Evolutionary conservation across 2,113 vertebrate genomes (phyloP), one percentile per base, ranked within the genome.

Genomic region (Bubo bubo): DNA sequence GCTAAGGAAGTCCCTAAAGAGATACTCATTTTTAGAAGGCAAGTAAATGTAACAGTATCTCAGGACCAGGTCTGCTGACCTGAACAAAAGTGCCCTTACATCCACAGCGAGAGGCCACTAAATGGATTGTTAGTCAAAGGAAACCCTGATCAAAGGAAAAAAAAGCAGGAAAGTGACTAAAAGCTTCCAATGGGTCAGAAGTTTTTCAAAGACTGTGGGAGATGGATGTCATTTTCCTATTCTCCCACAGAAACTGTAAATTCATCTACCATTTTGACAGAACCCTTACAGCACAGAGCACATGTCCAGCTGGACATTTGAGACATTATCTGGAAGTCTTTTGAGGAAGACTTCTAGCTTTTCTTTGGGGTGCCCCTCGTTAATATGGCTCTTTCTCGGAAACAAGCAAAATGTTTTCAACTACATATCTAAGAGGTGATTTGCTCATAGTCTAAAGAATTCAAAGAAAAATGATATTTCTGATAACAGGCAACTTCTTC

Each of bases 11-110:
- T 94, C 95, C 88, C 93, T 79, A 75, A 90, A 96, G 95, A 86
- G 49, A 90, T 73, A 66, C 32, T 82, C 1, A 8, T 73, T 88
- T 93, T 86, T 88, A 88, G 86, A 93, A 96, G 67, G 63, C 50
- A 88, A 77, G 59, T 58, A 79, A 95, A 88, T 21, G 26, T 28
- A 95, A 88, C 55, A 81, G 0, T 64, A 93, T 66, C 79, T 79
- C 74, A 74, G 53, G 67, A 62, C 2, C 3, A 85, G 50, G 41
- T 86, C 74, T 84, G n/a, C 88, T 94, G 64, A 94, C 94, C 91
- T 82, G 90, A 96, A 96, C 64, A 85, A 41, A 98, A 90, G 73
- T 59, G 76, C 53, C 83, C 45, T 92, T 86, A 63, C 41, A 79
- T 86, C 86, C 72, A 79, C 68, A 90, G 84, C 4, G 1, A 95